Evolutionary conservation across 2,888 invertebrate genomes (phyloP).

Genomic region (Hoplodrina blanda): DNA sequence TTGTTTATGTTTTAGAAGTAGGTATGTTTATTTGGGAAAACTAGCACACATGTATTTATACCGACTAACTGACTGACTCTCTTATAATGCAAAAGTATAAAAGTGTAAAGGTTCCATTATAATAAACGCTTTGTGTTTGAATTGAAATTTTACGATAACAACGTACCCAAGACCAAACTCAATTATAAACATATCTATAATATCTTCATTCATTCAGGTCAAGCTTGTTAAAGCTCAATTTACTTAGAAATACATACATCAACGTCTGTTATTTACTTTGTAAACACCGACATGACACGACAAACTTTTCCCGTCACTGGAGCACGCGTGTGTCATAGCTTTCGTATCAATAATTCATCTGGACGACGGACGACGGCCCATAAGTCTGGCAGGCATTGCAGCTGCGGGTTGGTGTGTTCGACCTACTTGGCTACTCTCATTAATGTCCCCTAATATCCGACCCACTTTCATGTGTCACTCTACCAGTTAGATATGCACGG

Average conservation of each 20-base stretch:
- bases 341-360: constrained; percentile 80
- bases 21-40: constrained; percentile 32
- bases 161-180: constrained; percentile 1
- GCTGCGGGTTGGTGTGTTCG: constrained; percentile 62
- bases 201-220: constrained; percentile 19
- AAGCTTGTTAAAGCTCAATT: constrained; percentile 36
- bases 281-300: constrained; percentile 29
- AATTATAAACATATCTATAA: constrained; percentile 2
- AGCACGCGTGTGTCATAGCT: constrained; percentile 43
- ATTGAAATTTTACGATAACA: too few relatives aligned
- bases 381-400: constrained; percentile 66
- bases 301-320: constrained; percentile 46
- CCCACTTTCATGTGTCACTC: constrained; percentile 80
- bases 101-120: too few relatives aligned
- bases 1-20: constrained; percentile 43
- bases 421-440: constrained; percentile 83
- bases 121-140: too few relatives aligned
- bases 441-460: constrained; percentile 87
- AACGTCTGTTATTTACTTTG: constrained; percentile 36
- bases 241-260: constrained; percentile 30
- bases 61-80: not conserved
- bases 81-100: not conserved
- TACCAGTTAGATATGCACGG: constrained; percentile 71
- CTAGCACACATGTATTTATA: not conserved
- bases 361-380: constrained; percentile 72